Conservation (phyloP, 2,797 vertebrate genomes). For the Myioborus miniatus region DNA sequence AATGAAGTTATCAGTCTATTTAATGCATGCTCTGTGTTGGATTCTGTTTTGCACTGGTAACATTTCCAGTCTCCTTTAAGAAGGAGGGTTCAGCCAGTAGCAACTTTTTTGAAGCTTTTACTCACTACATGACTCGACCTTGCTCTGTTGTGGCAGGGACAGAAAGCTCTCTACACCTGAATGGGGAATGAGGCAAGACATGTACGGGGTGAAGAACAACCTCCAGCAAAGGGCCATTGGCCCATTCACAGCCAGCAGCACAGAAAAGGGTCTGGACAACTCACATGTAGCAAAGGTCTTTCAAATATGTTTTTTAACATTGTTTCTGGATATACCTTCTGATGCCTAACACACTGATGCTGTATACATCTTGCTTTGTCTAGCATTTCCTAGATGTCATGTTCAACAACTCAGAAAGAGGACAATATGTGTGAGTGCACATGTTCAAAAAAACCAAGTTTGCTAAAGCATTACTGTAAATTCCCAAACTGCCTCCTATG, state of each 20-base stretch:
- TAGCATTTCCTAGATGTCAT: neutral
- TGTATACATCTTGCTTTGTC: neutral
- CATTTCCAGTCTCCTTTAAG: neutral
- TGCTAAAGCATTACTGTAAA: neutral
- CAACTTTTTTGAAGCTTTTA: neutral
- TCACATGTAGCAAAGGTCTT: neutral
- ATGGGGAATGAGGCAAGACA: neutral
- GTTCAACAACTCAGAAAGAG: neutral
- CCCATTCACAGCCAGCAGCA: neutral
- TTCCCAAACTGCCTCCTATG: neutral
- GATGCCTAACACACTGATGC: neutral
- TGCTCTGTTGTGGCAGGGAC: neutral
- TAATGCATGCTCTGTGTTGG: neutral
- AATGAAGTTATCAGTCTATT: neutral
- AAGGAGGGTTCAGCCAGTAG: neutral
- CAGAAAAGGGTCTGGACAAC: neutral
- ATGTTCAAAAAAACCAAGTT: neutral
- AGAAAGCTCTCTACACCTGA: neutral
- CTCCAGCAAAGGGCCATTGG: neutral
- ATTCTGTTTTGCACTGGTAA: neutral
- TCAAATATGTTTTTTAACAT: neutral
- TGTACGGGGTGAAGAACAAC: neutral
- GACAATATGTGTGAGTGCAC: accelerated
- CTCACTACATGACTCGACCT: neutral
- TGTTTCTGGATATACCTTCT: neutral